Evolutionary conservation across 2,888 invertebrate species (phyloP).

Genomic region (Mythimna impura): DNA sequence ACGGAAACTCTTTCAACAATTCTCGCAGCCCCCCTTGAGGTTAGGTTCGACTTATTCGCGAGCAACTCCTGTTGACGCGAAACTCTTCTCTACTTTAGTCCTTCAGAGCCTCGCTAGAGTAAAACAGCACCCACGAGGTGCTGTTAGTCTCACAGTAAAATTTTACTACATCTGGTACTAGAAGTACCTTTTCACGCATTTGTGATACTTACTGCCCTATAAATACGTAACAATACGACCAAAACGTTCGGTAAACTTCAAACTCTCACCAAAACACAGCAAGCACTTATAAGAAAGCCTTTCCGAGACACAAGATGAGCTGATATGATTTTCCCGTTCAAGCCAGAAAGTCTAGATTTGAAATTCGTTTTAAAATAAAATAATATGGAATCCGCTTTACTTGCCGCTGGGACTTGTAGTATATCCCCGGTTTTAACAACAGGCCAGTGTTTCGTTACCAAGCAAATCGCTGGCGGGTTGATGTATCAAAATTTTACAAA

Average conservation of each 20-base stretch:
- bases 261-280: not conserved
- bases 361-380: not conserved
- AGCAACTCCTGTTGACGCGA: too few species aligned
- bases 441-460: conserved; percentile 53
- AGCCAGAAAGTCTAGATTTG: not conserved
- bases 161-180: not conserved
- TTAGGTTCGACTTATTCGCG: too few species aligned
- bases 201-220: not conserved
- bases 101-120: too few species aligned
- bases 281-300: too few species aligned
- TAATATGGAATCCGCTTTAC: not conserved
- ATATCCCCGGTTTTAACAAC: conserved; percentile 32
- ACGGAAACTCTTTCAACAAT: too few species aligned
- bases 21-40: too few species aligned
- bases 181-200: conserved; percentile 1
- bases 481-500: conserved; percentile 59
- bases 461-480: conserved; percentile 33
- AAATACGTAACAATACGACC: not conserved
- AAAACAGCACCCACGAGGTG: too few species aligned
- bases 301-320: not conserved
- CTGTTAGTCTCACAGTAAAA: not conserved
- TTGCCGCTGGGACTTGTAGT: conserved; percentile 34
- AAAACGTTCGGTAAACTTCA: not conserved
- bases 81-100: too few species aligned
- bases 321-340: not conserved